Evolutionary conservation across 2,888 invertebrate species (phyloP).

Genomic region (Acanthoscelides obtectus): DNA sequence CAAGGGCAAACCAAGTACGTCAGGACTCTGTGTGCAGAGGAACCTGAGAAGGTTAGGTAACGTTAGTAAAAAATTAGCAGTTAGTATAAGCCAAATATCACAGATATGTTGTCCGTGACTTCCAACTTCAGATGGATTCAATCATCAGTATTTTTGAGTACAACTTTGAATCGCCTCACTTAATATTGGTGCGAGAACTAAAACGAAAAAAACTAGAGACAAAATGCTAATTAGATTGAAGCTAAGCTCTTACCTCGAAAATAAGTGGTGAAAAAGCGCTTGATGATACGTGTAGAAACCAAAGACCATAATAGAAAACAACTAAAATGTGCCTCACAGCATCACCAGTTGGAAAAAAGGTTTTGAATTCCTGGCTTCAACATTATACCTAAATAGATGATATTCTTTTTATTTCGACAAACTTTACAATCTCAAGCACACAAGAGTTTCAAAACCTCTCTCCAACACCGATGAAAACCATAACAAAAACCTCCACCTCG

Average conservation of each 20-base stretch:
- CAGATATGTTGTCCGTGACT: no score
- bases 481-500: conserved; percentile 18
- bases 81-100: background rate
- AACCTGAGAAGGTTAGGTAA: conserved; percentile 40
- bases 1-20: conserved; percentile 48
- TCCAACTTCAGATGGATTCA: no score
- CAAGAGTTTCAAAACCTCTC: background rate
- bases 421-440: no score
- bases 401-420: no score
- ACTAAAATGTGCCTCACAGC: background rate
- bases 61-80: background rate
- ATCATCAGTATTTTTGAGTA: no score
- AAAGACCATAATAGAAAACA: background rate
- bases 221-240: background rate
- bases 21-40: conserved; percentile 50
- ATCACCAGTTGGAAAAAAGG: background rate
- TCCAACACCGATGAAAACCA: background rate
- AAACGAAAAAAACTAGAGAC: background rate
- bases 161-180: no score
- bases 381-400: no score
- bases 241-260: background rate
- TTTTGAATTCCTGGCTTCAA: background rate
- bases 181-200: background rate
- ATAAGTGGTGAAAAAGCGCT: background rate
- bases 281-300: background rate